These are phyloP conservation scores for Alviniconcha strummeri DNA, from an alignment of 2,888 invertebrate species.

Conservation along the genomic window DNA sequence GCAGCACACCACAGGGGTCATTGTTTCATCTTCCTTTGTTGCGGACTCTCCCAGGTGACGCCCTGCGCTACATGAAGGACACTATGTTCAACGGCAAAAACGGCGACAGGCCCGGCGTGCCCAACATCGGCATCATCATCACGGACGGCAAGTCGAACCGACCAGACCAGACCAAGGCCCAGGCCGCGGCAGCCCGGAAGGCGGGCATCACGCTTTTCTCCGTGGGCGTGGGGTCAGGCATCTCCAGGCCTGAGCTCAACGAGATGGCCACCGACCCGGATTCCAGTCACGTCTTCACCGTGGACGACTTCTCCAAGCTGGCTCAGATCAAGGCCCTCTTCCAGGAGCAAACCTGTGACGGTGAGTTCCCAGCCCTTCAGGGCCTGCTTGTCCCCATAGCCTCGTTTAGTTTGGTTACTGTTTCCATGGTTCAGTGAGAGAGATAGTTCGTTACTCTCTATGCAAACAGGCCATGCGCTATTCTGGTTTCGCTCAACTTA, in stretches of 20 bases:
- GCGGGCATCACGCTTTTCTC: slow-evolving; percentile 55
- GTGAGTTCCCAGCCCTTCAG: neutral
- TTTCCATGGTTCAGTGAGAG: too few relatives aligned
- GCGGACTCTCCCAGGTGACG: slow-evolving; percentile 31
- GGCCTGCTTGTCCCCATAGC: too few relatives aligned
- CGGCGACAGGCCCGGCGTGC: slow-evolving; percentile 59
- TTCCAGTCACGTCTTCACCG: slow-evolving; percentile 57
- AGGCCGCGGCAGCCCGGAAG: slow-evolving; percentile 50
- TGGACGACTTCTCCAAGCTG: slow-evolving; percentile 55
- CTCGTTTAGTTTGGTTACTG: too few relatives aligned
- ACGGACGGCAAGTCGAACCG: slow-evolving; percentile 61
- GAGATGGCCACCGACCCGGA: slow-evolving; percentile 64
- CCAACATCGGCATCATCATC: slow-evolving; percentile 60
- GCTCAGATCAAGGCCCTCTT: slow-evolving; percentile 52
- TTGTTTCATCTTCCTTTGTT: too few relatives aligned
- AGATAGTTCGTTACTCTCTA: too few relatives aligned
- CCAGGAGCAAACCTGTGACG: slow-evolving; percentile 45
- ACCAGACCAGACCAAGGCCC: slow-evolving; percentile 52
- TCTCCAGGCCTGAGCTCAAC: slow-evolving; percentile 54
- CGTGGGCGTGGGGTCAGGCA: slow-evolving; percentile 58
- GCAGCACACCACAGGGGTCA: too few relatives aligned
- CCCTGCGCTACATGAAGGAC: slow-evolving; percentile 50
- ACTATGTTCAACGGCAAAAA: slow-evolving; percentile 43
- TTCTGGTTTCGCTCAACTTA: too few relatives aligned
- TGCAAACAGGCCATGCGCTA: too few relatives aligned